phyloP scores from a whole-genome alignment of 2,888 invertebrate species.

The Rhagonycha fulva region DNA sequence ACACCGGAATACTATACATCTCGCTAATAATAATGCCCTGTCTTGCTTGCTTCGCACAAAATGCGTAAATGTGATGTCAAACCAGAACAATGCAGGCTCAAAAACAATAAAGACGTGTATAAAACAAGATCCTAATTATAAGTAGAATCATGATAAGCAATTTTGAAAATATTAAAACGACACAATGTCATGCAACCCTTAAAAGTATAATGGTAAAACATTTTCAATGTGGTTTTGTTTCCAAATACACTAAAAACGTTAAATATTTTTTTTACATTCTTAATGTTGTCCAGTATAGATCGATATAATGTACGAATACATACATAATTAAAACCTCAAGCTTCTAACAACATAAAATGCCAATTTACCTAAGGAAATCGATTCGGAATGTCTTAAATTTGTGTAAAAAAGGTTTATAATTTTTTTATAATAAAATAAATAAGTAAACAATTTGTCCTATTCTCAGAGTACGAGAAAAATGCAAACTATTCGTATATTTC shows the following conservation, averaged over 20 bases:
- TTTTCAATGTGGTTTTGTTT: background rate
- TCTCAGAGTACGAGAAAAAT: too few species aligned
- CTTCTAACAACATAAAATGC: background rate
- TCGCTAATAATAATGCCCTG: conserved; percentile 42
- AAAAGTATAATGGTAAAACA: conserved; percentile 2
- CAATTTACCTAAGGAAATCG: background rate
- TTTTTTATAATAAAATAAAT: too few species aligned
- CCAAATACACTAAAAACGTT: background rate
- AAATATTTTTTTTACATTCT: background rate
- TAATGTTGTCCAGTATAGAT: background rate
- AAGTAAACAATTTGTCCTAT: too few species aligned
- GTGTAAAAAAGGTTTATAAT: background rate
- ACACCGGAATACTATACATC: conserved; percentile 35
- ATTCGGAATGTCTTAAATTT: background rate
- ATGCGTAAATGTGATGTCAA: conserved; percentile 44
- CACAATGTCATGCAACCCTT: conserved; percentile 4
- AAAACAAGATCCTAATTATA: conserved; percentile 39
- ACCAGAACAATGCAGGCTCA: conserved; percentile 39
- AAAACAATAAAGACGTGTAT: conserved; percentile 44
- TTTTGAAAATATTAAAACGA: conserved; percentile 25
- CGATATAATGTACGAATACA: background rate
- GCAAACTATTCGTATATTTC: too few species aligned
- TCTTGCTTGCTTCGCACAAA: conserved; percentile 44
- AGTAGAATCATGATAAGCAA: conserved; percentile 38
- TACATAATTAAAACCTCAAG: background rate